Percentiles rank a stretch among this genome's conserved stretches.
Evolutionary conservation across 2,797 vertebrate species (phyloP).

Genomic region (Smutsia temminckii): DNA sequence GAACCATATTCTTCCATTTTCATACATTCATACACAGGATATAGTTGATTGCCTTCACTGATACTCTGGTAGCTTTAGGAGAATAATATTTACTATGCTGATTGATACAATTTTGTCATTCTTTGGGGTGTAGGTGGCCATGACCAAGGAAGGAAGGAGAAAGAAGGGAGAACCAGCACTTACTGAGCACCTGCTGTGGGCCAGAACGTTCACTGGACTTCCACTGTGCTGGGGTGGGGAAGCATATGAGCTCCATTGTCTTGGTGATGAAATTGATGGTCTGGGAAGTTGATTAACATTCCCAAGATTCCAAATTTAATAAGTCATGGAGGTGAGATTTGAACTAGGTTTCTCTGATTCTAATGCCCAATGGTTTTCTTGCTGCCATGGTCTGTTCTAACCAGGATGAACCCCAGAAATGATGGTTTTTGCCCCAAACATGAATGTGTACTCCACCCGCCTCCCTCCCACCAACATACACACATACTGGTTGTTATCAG

Average conservation of each 20-base stretch:
- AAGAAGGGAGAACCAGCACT: not conserved
- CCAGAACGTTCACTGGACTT: not conserved
- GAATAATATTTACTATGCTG: not conserved
- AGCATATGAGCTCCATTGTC: not conserved
- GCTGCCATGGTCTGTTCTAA: not conserved
- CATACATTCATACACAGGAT: not conserved
- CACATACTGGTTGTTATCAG: not conserved
- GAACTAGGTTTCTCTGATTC: not conserved
- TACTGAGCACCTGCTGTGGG: not conserved
- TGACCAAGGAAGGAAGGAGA: not conserved
- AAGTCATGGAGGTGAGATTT: not conserved
- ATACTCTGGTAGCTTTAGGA: not conserved
- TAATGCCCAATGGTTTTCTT: not conserved
- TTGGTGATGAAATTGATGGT: slow-evolving; percentile 21
- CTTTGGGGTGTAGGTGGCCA: not conserved
- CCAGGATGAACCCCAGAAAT: not conserved
- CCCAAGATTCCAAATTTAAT: not conserved
- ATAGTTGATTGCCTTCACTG: not conserved
- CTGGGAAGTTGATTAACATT: not conserved
- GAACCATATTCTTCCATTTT: slow-evolving; percentile 39
- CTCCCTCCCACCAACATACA: not conserved
- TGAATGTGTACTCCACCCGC: too few relatives aligned
- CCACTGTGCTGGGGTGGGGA: not conserved
- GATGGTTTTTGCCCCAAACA: not conserved
- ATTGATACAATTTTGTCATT: not conserved